These are phyloP conservation scores for Brachystomella parvula DNA, from an alignment of 1,140 invertebrate genomes.

Conservation along the genomic window DNA sequence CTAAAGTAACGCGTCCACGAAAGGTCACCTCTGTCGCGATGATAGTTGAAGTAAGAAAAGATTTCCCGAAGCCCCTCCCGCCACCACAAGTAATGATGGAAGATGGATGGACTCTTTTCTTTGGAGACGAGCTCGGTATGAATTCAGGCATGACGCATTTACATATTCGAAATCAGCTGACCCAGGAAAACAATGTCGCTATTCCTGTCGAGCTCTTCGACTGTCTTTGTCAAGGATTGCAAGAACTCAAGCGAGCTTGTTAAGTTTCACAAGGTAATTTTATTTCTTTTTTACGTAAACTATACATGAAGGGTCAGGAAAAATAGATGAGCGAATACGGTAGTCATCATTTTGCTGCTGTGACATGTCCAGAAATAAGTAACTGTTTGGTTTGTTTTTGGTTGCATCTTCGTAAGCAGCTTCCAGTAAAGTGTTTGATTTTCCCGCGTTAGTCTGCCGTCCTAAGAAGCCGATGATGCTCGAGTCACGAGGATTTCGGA, in stretches of 20 bases:
- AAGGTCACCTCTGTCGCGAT: not conserved
- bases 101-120: not conserved
- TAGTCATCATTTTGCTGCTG: conserved; percentile 22
- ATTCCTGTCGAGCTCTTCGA: not conserved
- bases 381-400: conserved; percentile 5
- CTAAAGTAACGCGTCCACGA: not conserved
- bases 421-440: conserved; percentile 10
- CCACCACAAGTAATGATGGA: not conserved
- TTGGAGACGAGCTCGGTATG: not conserved
- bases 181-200: too few species aligned
- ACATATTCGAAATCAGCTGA: not conserved
- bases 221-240: not conserved
- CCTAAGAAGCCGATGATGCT: conserved; percentile 5
- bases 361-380: conserved; percentile 16
- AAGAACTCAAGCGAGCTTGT: not conserved
- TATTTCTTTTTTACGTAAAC: conserved; percentile 19
- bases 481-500: conserved; percentile 21
- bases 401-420: conserved; percentile 9
- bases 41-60: not conserved
- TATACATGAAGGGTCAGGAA: conserved; percentile 20
- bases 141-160: not conserved
- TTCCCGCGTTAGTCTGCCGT: conserved; percentile 22
- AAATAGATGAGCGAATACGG: conserved; percentile 4
- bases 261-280: too few species aligned
- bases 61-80: not conserved